Evolutionary conservation across 1,140 invertebrate genomes (phyloP), one percentile per base, ranked within the genome.

Genomic region (Temnothorax longispinosus): DNA sequence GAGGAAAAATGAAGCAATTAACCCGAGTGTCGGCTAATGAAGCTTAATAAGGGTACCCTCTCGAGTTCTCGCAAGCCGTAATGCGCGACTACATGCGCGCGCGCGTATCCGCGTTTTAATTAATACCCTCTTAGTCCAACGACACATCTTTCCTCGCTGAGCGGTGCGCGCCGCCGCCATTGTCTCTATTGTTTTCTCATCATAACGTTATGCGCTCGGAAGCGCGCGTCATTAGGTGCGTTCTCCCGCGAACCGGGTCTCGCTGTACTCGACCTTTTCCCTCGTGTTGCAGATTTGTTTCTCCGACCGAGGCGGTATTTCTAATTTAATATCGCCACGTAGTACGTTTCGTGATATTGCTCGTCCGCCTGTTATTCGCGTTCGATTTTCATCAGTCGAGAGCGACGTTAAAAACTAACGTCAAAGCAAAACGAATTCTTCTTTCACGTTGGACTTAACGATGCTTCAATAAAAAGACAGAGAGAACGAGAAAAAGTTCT

Each of bases 1-100:
- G 85, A 72, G 76, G 85, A 84, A 87, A 80, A 80, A 88, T 65
- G 87, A 88, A 72, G 85, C 74, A 88, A 88, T 87, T 88, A 88
- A 69, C 74, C 64, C 64, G 86, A 87, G 74, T 77, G 77, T 71
- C 56, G 62, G 72, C 86, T 88, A 88, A 88, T 88, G 85, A 77
- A 88, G 71, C 50, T 88, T 88, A 88, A 88, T 88, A 88, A 87
- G 87, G 50, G 56, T 52, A 78, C 47, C 38, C 35, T 54, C 52
- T 54, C 54, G 32, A 71, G 80, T 75, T 82, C 80, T 41, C 27
- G 80, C 69, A 44, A 74, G 80, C 50, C 69, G 41, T 84, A 84
- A 84, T 78, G 58, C 74, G 35, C 21, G 32, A 32, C 44, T 27
- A n/a, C 21, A 3, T 5, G n/a, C 1, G 56, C 80, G 41, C 58